These are phyloP conservation scores for Gambusia holbrooki DNA, from an alignment of 2,113 vertebrate genomes.

Conservation along the genomic window DNA sequence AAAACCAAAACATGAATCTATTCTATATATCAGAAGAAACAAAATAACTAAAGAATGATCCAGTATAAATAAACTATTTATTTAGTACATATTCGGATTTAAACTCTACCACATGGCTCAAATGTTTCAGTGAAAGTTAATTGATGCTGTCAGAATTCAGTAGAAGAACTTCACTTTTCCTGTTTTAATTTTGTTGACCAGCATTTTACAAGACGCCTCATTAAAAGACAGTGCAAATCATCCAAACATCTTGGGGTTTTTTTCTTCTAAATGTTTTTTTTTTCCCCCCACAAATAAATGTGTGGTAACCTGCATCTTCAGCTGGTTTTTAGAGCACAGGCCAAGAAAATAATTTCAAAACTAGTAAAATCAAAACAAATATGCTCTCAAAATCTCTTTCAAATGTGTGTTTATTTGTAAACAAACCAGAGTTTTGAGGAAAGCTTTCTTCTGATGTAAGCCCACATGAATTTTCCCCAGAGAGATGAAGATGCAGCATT, in stretches of 20 bases:
- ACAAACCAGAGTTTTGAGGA: neutral
- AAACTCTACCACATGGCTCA: neutral
- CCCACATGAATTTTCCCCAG: neutral
- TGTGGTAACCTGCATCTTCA: neutral
- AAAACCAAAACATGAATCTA: neutral
- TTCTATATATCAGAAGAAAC: neutral
- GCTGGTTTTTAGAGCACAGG: neutral
- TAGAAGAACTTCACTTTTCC: neutral
- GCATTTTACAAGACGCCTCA: neutral
- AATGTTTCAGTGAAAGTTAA: neutral
- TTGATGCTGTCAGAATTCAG: neutral
- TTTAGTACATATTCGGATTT: neutral
- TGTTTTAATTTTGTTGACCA: neutral
- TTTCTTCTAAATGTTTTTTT: neutral
- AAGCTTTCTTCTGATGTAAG: neutral
- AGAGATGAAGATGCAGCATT: neutral
- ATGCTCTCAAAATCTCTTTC: neutral
- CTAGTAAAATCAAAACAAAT: neutral
- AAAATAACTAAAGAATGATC: no score
- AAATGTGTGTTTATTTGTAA: neutral
- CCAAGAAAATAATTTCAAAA: neutral
- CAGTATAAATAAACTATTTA: neutral
- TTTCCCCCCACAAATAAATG: neutral
- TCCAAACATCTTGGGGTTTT: no score
- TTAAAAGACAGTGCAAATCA: neutral